These are phyloP conservation scores for Anaspis maculata DNA, from an alignment of 2,888 invertebrate species.

Conservation along the genomic window DNA sequence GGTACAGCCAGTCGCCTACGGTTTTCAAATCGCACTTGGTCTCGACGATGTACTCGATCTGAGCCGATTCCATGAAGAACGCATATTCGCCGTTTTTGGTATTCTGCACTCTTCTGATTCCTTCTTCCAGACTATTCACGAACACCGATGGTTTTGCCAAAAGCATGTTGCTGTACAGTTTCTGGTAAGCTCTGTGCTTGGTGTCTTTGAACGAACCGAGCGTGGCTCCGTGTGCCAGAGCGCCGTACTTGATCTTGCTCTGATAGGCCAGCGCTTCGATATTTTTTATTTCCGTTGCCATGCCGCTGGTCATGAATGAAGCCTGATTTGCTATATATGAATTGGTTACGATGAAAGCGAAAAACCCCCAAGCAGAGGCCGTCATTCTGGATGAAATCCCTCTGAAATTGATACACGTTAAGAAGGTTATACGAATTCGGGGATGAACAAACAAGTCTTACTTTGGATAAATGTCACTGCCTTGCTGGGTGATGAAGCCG, in stretches of 20 bases:
- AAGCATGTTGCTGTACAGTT: constrained; percentile 13
- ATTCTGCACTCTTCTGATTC: constrained; percentile 70
- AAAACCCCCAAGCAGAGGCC: constrained; percentile 87
- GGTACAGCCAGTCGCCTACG: constrained; percentile 71
- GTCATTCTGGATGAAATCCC: constrained; percentile 81
- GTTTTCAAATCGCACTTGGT: constrained; percentile 74
- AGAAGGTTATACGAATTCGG: too few species aligned
- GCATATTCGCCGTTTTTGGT: constrained; percentile 59
- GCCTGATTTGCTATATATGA: constrained; percentile 91
- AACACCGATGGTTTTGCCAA: constrained; percentile 7
- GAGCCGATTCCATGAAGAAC: constrained; percentile 90
- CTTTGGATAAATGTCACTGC: constrained; percentile 85
- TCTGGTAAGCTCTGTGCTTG: constrained; percentile 14
- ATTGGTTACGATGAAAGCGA: constrained; percentile 74
- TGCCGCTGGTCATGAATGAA: constrained; percentile 68
- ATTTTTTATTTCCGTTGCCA: constrained; percentile 68
- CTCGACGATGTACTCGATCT: constrained; percentile 82
- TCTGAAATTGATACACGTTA: constrained; percentile 41
- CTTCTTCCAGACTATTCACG: constrained; percentile 45
- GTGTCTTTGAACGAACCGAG: constrained; percentile 77
- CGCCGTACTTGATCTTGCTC: constrained; percentile 89
- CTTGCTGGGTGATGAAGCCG: constrained; percentile 86
- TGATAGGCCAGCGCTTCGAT: constrained; percentile 87
- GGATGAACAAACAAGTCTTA: too few species aligned
- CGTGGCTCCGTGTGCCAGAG: constrained; percentile 79